These are phyloP conservation scores for Cryptophagus acutangulus DNA, from an alignment of 2,888 invertebrate genomes.

Conservation along the genomic window DNA sequence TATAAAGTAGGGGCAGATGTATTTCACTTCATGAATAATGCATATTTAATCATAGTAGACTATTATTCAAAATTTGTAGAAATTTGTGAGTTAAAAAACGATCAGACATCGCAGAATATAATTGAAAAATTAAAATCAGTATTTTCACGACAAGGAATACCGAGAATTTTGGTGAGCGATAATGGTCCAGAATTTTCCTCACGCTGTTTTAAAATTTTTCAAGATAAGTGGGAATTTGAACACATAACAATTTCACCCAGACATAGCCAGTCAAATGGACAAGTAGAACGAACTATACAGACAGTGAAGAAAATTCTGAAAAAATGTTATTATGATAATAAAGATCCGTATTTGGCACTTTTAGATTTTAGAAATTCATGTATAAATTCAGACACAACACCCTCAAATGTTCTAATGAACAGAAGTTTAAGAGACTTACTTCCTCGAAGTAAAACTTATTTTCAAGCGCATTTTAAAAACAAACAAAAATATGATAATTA, in stretches of 20 bases:
- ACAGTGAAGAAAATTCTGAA: slow-evolving; percentile 9
- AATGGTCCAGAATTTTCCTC: slow-evolving; percentile 3
- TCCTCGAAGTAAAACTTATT: neutral
- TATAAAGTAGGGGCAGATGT: slow-evolving; percentile 14
- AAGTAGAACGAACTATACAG: slow-evolving; percentile 5
- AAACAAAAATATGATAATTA: neutral
- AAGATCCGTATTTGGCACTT: slow-evolving; percentile 8
- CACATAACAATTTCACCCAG: slow-evolving; percentile 1
- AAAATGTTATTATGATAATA: slow-evolving; percentile 1
- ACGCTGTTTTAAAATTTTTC: slow-evolving; percentile 3
- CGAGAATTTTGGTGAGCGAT: slow-evolving; percentile 11
- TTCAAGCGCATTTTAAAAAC: neutral
- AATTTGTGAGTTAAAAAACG: slow-evolving; percentile 5
- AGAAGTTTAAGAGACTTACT: neutral
- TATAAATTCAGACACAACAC: slow-evolving; percentile 2
- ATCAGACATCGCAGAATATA: slow-evolving; percentile 3
- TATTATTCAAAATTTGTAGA: slow-evolving; percentile 19
- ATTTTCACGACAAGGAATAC: slow-evolving; percentile 22
- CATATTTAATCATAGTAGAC: slow-evolving; percentile 6
- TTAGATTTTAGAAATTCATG: slow-evolving; percentile 6
- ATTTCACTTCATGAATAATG: slow-evolving; percentile 9
- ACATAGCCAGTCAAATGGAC: slow-evolving; percentile 8
- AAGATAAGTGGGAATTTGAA: slow-evolving; percentile 4
- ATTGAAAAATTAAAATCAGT: slow-evolving; percentile 9
- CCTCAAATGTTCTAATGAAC: neutral